Evolutionary conservation across 2,797 vertebrate species (phyloP), one percentile per base, ranked within the genome.

Genomic region (Sebastes minor): DNA sequence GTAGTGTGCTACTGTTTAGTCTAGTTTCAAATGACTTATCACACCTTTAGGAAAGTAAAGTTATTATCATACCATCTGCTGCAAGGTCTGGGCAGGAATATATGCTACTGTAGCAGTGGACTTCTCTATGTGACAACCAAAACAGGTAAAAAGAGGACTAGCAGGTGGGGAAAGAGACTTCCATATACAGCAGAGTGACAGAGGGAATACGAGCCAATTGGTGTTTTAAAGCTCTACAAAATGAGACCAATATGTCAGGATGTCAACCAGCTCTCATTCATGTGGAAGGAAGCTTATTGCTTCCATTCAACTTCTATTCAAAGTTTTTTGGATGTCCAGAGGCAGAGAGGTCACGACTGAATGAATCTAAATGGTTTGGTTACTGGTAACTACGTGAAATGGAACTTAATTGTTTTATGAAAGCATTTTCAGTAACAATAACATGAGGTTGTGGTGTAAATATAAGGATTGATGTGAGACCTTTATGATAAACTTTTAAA

Each of bases 21-120:
- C 27, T 82, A 73, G n/a, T 72, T 82, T 72, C 35, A 84, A 74
- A 86, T 79, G 83, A 80, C 74, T 61, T 53, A 63, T 74, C 11
- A 10, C 35, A 73, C 52, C 77, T 79, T 78, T 53, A 49, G 56
- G 56, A 82, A 72, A 72, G 56, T 71, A 12, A 66, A 46, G 14
- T 52, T 73, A 74, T 72, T 81, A 74, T 66, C 27, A 71, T 67
- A 52, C 63, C 69, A 80, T 78, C 63, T 87, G 64, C 66, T 83
- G 74, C 28, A 38, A 52, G 28, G 49, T 70, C 16, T 59, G 14
- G 62, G 30, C 1, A 16, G 22, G 35, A 69, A 22, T 35, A 23
- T 38, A 42, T 77, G n/a, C 30, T 27, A 65, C 73, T 68, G 33
- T 65, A 5, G 65, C 42, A 68, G 42, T 52, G 62, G 61, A 56